Percentiles rank a stretch among this genome's conserved stretches.
phyloP scores from a whole-genome alignment of 2,797 vertebrate genomes.

The Peromyscus melanophrys region DNA sequence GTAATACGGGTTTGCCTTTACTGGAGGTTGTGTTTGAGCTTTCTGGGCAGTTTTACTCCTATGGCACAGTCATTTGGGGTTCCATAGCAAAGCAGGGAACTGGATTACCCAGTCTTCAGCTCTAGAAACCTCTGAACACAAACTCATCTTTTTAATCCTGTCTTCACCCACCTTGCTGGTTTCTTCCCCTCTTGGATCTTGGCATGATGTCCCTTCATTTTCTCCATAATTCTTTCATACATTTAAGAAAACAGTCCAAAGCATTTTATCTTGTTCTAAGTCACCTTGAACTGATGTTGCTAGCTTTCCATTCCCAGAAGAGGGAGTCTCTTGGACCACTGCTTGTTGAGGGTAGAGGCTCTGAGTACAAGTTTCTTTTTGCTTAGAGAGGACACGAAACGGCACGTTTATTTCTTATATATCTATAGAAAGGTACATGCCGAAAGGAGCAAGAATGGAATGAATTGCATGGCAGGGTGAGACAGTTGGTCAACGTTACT shows the following conservation, averaged over 20 bases:
- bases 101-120: background rate
- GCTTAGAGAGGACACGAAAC: background rate
- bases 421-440: background rate
- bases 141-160: background rate
- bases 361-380: background rate
- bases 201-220: background rate
- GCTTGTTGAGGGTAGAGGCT: background rate
- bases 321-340: background rate
- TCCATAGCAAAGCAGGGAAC: background rate
- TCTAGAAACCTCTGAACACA: background rate
- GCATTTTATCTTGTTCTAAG: background rate
- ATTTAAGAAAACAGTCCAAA: background rate
- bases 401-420: background rate
- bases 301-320: background rate
- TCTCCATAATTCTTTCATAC: background rate
- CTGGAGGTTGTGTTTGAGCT: background rate
- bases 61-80: background rate
- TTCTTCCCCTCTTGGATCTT: background rate
- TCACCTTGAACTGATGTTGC: background rate
- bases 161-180: background rate
- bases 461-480: too few relatives aligned
- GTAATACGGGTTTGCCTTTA: background rate
- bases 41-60: background rate
- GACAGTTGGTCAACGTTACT: background rate
- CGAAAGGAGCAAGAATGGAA: constrained; percentile 17